Percentiles rank a stretch among this genome's conserved stretches.
phyloP scores from a whole-genome alignment of 2,797 vertebrate genomes.

The Chelonia mydas region DNA sequence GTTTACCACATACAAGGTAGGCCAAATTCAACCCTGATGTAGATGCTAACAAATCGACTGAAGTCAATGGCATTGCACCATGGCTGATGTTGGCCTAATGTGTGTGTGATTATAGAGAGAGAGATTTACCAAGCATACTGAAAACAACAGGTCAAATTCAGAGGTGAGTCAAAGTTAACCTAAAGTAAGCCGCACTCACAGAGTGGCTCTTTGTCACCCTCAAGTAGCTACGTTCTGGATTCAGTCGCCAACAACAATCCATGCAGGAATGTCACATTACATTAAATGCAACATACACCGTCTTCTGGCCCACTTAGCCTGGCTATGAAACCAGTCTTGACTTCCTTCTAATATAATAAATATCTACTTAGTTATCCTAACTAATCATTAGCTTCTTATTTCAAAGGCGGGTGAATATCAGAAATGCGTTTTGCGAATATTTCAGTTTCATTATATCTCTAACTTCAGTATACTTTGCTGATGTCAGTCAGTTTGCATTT shows the following conservation, averaged over 20 bases:
- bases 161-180: neutral
- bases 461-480: conserved; percentile 14
- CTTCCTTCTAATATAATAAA: neutral
- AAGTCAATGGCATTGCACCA: neutral
- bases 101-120: neutral
- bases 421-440: neutral
- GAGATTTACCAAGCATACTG: neutral
- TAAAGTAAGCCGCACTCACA: neutral
- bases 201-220: neutral
- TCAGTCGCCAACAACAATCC: neutral
- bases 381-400: neutral
- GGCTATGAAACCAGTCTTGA: conserved; percentile 14
- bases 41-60: neutral
- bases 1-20: neutral
- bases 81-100: neutral
- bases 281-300: neutral
- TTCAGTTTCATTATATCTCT: conserved; percentile 4
- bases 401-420: neutral
- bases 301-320: neutral
- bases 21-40: neutral
- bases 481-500: conserved; percentile 33
- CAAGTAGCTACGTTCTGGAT: rapidly evolving
- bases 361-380: neutral
- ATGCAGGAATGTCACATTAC: neutral
- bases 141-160: neutral